Base-by-base conservation (phyloP, 2,113 vertebrate genomes). In the Mustela lutreola region DNA sequence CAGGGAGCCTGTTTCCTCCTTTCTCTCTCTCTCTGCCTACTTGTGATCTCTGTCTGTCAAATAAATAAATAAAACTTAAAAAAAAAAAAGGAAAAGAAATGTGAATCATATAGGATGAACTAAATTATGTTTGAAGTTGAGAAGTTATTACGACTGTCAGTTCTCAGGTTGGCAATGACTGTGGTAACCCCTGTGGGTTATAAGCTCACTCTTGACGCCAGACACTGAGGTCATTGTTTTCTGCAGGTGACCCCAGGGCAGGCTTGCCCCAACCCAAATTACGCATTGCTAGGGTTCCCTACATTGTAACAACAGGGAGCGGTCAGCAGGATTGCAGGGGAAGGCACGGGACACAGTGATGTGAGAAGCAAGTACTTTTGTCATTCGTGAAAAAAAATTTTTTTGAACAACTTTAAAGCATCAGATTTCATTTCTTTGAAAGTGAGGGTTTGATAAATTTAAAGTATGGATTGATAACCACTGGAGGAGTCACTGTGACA, bases 321-420 rank as follows among this genome's bases (percentile, higher is more conserved):
- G 4, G 39, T 93, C 18, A 53, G n/a, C 31, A 4, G 5, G 16
- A 60, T 50, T 73, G 67, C 16, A 58, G 53, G 70, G 45, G 53
- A 21, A 76, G 31, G 62, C 42, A 80, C 63, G 33, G 71, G 18
- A 31, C 33, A 45, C 10, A 31, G n/a, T 42, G 50, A 33, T 11
- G 7, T 36, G n/a, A 79, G n/a, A 97, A 58, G 11, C 4, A 36
- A 78, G 26, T 33, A 53, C 33, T 91, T 73, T 78, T 28, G 18
- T 45, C 22, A 28, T 65, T 88, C 4, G 16, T 67, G 31, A 5
- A 58, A 42, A 65, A 36, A 63, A 79, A 1, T 0, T 60, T 60
- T 28, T 65, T 65, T 62, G 88, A 91, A 58, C 33, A 94, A 73
- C 14, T 75, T 79, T 78, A 63, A 87, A 84, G 6, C 24, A n/a